Evolutionary conservation across 2,888 invertebrate genomes (phyloP), one percentile per base, ranked within the genome.

Genomic region (Campopleginae sp.): DNA sequence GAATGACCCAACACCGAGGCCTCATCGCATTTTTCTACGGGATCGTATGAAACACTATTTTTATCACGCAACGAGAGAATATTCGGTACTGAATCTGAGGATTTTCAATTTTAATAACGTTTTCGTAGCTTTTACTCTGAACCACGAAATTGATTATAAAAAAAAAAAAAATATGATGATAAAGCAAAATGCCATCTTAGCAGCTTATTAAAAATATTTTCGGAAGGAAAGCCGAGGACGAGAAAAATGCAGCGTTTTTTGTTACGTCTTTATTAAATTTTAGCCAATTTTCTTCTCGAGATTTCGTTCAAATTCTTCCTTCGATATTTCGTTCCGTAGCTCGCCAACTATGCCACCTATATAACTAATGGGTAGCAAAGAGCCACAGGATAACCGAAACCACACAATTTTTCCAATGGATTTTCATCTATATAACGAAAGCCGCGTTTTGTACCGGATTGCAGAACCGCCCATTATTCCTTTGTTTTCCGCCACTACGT

Each of bases 401-500:
- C 70, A 46, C 78, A 38, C 31, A 46, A 78, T 58, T 58, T 78
- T 54, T 38, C 46, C 46, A 46, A 61, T 54, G 44, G 19, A 70
- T 78, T 78, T 68, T 78, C 54, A 38, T 65, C 66, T 31, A 70
- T 31, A 70, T 44, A 68, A 44, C 68, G 58, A n/a, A 48, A 70
- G 19, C 42, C 70, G 27, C 58, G 58, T 75, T 65, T 63, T 33
- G 33, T 48, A 19, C 27, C 75, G 48, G 33, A 48, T 65, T 33
- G 31, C 33, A 46, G 23, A 58, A 31, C 54, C 27, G 27, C 14
- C 14, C 63, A 19, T 10, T 27, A 14, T 70, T 70, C 33, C 58
- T 70, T 58, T 78, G 58, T 78, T 70, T 70, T 61, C 54, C 58
- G 12, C 58, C 58, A n/a, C 58, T 68, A 23, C 68, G 27, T 46